Conservation (phyloP, 2,888 invertebrate genomes). For the Linnaemya tessellans region DNA sequence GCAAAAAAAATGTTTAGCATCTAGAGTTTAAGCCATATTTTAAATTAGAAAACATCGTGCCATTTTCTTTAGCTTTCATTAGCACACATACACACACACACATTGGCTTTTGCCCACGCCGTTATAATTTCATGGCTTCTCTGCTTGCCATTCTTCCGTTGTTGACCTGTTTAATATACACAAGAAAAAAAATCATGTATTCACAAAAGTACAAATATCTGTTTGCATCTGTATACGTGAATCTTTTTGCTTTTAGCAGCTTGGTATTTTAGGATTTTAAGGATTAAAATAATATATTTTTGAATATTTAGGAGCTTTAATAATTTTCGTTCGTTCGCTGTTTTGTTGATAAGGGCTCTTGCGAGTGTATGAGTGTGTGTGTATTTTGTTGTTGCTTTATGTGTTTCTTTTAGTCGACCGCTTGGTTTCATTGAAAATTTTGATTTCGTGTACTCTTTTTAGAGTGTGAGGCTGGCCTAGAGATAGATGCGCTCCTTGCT, state of each 20-base stretch:
- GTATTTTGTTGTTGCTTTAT: not conserved
- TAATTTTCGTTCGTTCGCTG: constrained; percentile 53
- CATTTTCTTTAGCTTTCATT: constrained; percentile 41
- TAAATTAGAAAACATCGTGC: constrained; percentile 65
- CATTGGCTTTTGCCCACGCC: constrained; percentile 32
- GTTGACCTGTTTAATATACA: constrained; percentile 31
- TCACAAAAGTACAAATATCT: not conserved
- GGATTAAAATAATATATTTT: constrained; percentile 66
- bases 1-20: constrained; percentile 36
- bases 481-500: not conserved
- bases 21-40: constrained; percentile 66
- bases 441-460: not conserved
- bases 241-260: not conserved
- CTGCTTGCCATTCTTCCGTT: not conserved
- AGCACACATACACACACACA: constrained; percentile 1
- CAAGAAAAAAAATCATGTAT: not conserved
- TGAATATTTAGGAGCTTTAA: constrained; percentile 66
- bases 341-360: constrained; percentile 62
- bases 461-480: not conserved
- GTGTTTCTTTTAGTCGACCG: not conserved
- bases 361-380: not conserved
- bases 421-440: constrained; percentile 36
- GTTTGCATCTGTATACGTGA: not conserved
- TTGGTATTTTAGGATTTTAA: constrained; percentile 38
- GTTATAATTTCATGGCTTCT: not conserved